Evolutionary conservation across 2,113 vertebrate genomes (phyloP).

Genomic region (Ciconia maguari): DNA sequence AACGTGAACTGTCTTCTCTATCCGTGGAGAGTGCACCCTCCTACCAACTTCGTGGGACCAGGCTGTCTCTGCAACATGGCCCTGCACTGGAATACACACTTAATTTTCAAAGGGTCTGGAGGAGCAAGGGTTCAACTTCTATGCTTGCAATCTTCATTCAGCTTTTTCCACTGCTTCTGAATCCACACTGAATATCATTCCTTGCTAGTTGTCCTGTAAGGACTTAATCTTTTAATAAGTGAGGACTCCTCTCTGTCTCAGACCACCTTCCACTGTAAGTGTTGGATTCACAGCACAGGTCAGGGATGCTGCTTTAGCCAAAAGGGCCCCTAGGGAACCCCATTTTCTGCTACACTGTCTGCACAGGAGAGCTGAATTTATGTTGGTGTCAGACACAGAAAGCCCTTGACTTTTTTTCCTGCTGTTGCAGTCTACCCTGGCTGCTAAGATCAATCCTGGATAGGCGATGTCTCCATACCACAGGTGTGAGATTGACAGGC

Average conservation of each 20-base stretch:
- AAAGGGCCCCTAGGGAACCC: background rate
- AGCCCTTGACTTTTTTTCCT: background rate
- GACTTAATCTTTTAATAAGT: background rate
- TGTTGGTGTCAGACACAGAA: background rate
- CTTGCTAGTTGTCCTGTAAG: background rate
- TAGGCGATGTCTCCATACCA: background rate
- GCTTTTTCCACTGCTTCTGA: background rate
- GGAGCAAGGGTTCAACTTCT: background rate
- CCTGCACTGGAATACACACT: background rate
- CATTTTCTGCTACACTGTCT: background rate
- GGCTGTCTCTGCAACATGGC: background rate
- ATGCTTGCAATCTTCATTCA: background rate
- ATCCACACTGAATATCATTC: background rate
- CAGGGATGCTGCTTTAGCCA: background rate
- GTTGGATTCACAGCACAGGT: background rate
- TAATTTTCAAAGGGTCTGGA: background rate
- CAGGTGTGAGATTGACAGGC: background rate
- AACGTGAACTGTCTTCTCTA: background rate
- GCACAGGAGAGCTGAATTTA: background rate
- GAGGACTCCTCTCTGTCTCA: background rate
- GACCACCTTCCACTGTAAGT: background rate
- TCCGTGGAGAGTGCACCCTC: fast-evolving
- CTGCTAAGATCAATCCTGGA: background rate
- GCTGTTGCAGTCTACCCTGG: background rate
- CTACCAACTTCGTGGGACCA: background rate